phyloP scores from a whole-genome alignment of 1,140 invertebrate genomes.

The Aphelenchoides besseyi region DNA sequence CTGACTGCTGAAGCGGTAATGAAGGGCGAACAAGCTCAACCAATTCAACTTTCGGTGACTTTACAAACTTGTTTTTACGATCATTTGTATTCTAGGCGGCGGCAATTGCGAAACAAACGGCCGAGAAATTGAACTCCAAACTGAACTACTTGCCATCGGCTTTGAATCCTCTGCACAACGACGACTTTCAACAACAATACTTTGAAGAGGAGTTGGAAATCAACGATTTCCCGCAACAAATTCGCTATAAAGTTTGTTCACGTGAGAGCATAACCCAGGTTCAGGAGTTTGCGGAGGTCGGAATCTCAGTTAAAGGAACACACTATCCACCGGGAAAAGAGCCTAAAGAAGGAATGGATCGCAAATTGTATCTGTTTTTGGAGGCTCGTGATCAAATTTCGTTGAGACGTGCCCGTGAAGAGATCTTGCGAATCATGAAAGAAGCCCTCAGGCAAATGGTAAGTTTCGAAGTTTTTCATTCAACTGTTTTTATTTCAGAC shows the following conservation, averaged over 20 bases:
- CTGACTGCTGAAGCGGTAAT: constrained; percentile 85
- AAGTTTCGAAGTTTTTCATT: not conserved
- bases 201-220: constrained; percentile 99
- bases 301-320: constrained; percentile 94
- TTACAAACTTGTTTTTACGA: no score
- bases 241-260: constrained; percentile 91
- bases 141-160: constrained; percentile 84
- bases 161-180: constrained; percentile 71
- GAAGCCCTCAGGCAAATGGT: constrained; percentile 69
- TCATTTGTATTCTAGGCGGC: constrained; percentile 43
- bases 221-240: constrained; percentile 98
- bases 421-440: constrained; percentile 94
- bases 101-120: constrained; percentile 68
- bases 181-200: constrained; percentile 70
- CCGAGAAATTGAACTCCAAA: constrained; percentile 91
- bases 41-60: constrained; percentile 29
- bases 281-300: constrained; percentile 85
- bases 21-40: constrained; percentile 45
- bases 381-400: constrained; percentile 94
- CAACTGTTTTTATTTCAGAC: not conserved
- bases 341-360: constrained; percentile 76
- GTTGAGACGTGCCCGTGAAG: constrained; percentile 93
- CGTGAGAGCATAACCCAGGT: constrained; percentile 69
- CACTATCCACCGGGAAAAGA: constrained; percentile 84
- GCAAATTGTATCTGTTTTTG: constrained; percentile 95